Percentiles rank a stretch among this genome's conserved stretches.
Evolutionary conservation across 2,113 vertebrate species (phyloP).

Genomic region (Scalopus aquaticus): DNA sequence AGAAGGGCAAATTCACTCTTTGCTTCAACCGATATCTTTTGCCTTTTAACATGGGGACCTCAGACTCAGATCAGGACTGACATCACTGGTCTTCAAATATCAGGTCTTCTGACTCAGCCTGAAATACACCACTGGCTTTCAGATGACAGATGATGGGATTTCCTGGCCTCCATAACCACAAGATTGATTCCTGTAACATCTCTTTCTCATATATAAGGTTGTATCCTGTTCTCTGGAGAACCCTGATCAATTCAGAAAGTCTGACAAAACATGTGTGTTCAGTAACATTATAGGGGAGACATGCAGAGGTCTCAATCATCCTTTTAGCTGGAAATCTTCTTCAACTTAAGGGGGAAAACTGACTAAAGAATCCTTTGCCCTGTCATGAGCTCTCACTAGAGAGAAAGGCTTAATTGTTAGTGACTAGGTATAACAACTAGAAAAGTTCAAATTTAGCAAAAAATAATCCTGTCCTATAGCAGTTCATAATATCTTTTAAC

Average conservation of each 20-base stretch:
- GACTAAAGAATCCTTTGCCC: background rate
- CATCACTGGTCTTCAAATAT: background rate
- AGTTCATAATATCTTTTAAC: background rate
- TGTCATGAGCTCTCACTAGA: background rate
- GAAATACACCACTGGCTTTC: background rate
- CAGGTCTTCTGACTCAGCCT: background rate
- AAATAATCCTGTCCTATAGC: background rate
- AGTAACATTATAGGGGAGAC: background rate
- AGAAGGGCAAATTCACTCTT: background rate
- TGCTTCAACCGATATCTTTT: background rate
- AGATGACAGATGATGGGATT: background rate
- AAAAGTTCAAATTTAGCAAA: background rate
- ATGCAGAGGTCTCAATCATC: background rate
- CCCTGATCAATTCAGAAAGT: background rate
- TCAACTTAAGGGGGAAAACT: background rate
- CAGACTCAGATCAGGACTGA: background rate
- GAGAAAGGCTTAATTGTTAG: background rate
- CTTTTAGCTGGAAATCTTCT: background rate
- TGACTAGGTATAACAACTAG: background rate
- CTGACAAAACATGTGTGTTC: background rate
- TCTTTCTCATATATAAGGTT: background rate
- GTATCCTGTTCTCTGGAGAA: background rate
- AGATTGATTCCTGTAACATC: no score
- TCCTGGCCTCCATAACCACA: background rate
- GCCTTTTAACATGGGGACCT: background rate